phyloP scores from a whole-genome alignment of 1,140 invertebrate species.

The Metaphire vulgaris region DNA sequence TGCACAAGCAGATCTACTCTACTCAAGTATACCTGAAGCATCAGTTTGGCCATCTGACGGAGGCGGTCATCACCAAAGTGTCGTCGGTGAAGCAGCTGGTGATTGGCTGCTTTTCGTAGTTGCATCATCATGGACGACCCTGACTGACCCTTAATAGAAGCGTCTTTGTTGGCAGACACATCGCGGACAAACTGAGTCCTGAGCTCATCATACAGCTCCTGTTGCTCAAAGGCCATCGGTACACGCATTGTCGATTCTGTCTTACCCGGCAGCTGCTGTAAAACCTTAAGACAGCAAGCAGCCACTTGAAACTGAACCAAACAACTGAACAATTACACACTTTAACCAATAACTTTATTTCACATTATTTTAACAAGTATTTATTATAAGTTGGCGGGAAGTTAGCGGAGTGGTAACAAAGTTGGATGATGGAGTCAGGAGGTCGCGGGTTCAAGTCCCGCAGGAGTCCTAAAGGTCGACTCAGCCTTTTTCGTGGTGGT shows the following conservation, averaged over 20 bases:
- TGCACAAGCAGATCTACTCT: too few species aligned
- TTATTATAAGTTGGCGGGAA: too few species aligned
- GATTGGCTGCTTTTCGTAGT: slow-evolving; percentile 48
- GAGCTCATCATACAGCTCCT: slow-evolving; percentile 66
- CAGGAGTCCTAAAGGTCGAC: too few species aligned
- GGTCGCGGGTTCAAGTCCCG: too few species aligned
- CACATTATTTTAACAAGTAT: too few species aligned
- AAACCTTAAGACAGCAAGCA: slow-evolving; percentile 58
- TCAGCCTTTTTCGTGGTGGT: too few species aligned
- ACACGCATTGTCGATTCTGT: slow-evolving; percentile 62
- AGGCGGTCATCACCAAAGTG: slow-evolving; percentile 70
- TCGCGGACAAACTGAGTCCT: slow-evolving; percentile 60
- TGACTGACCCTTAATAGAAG: slow-evolving; percentile 22
- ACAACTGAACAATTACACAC: too few species aligned
- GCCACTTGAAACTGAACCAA: too few species aligned
- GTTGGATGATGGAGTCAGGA: too few species aligned
- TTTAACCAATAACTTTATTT: too few species aligned
- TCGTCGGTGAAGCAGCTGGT: slow-evolving; percentile 63
- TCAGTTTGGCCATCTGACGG: slow-evolving; percentile 62
- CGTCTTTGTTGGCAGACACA: slow-evolving; percentile 34
- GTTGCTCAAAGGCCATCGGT: slow-evolving; percentile 65
- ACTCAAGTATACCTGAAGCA: slow-evolving; percentile 61
- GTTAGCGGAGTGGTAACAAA: too few species aligned
- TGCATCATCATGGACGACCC: slow-evolving; percentile 48
- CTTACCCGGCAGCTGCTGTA: slow-evolving; percentile 67